These are phyloP conservation scores for Sitta carolinensis DNA, from an alignment of 2,797 vertebrate genomes.

Conservation along the genomic window DNA sequence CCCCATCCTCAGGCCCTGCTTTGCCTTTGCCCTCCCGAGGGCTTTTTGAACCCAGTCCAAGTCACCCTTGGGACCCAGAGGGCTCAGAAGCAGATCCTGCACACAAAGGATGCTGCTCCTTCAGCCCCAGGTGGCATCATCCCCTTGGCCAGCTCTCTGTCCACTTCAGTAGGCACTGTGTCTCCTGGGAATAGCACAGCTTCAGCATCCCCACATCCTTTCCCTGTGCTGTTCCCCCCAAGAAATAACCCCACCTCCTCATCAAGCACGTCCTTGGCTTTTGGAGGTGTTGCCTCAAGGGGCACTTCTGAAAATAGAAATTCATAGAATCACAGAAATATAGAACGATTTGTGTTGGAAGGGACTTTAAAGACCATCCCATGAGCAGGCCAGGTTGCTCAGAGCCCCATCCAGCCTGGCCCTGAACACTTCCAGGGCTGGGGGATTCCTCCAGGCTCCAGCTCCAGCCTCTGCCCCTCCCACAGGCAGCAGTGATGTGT, in stretches of 20 bases:
- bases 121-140: background rate
- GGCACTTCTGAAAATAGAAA: background rate
- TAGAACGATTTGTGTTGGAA: background rate
- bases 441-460: background rate
- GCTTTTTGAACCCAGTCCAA: background rate
- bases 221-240: background rate
- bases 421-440: background rate
- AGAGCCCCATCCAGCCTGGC: background rate
- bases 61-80: too few species aligned
- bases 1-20: background rate
- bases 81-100: background rate
- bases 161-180: fast-evolving
- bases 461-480: background rate
- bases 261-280: background rate
- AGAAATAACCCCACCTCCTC: background rate
- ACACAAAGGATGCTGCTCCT: background rate
- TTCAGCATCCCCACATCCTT: fast-evolving
- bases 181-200: background rate
- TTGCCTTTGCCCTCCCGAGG: background rate
- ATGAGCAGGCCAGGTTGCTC: background rate
- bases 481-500: background rate
- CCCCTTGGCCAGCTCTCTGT: background rate
- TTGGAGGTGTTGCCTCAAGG: fast-evolving
- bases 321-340: background rate
- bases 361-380: background rate